These are phyloP conservation scores for Xiphorhynchus erythropygius DNA, from an alignment of 2,797 vertebrate genomes.

Conservation along the genomic window DNA sequence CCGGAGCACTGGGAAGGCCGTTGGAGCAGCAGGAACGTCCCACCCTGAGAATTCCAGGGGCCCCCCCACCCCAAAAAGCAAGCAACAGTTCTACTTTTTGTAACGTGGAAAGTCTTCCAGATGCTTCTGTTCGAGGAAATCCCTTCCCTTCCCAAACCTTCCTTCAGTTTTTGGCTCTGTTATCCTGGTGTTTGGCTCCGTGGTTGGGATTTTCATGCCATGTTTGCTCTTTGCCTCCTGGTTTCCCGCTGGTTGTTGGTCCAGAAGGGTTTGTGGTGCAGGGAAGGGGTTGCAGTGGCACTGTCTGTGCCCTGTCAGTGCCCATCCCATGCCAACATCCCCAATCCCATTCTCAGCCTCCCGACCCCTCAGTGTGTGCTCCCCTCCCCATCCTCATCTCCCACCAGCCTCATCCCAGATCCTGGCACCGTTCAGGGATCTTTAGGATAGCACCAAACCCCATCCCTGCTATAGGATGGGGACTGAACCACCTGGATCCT, in stretches of 20 bases:
- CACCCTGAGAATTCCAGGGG: not conserved
- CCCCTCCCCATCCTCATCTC: no score
- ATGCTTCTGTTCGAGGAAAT: not conserved
- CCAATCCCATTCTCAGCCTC: no score
- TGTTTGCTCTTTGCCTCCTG: not conserved
- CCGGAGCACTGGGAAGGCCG: not conserved
- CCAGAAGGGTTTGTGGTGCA: not conserved
- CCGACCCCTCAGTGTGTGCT: no score
- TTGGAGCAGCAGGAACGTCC: not conserved
- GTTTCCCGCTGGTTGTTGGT: not conserved
- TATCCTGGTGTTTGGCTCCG: not conserved
- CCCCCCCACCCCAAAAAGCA: not conserved
- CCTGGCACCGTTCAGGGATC: no score
- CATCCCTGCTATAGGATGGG: no score
- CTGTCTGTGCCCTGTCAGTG: no score
- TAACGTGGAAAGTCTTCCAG: not conserved
- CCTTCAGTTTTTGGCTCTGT: no score
- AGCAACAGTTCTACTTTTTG: not conserved
- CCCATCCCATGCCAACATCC: no score
- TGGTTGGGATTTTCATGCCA: not conserved
- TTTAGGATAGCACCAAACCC: no score
- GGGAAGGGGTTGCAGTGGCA: not conserved
- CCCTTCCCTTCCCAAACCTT: not conserved
- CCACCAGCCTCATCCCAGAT: no score
- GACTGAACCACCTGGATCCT: not conserved